These are phyloP conservation scores for Actinostola sp. DNA, from an alignment of 92 coral and sea anemone genomes.

Conservation along the genomic window DNA sequence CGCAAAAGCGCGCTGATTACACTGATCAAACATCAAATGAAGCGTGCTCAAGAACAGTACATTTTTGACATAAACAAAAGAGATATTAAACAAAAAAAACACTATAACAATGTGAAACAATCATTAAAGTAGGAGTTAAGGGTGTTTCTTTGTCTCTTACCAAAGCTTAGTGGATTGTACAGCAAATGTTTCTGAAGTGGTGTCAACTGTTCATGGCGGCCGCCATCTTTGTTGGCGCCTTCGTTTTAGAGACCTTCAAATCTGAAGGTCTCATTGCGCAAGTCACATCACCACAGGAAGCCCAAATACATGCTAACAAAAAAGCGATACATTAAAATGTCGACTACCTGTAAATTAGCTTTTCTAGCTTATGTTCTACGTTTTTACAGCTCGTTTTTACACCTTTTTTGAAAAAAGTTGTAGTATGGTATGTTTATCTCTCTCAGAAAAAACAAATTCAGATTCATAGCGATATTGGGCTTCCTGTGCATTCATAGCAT, in stretches of 20 bases:
- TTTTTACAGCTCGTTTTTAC: no score
- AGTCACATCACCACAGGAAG: conserved; percentile 9
- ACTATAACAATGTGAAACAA: background rate
- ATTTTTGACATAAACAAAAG: background rate
- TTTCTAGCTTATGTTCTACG: no score
- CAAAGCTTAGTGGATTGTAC: background rate
- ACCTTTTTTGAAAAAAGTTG: no score
- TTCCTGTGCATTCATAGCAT: background rate
- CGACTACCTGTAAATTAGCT: no score
- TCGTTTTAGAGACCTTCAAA: conserved; percentile 50
- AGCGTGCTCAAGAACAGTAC: no score
- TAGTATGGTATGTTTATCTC: no score
- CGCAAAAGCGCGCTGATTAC: no score
- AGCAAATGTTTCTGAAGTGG: background rate
- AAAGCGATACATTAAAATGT: background rate
- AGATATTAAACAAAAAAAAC: background rate
- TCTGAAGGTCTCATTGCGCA: conserved; percentile 49
- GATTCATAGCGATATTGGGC: no score
- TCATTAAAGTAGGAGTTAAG: background rate
- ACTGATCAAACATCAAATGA: no score
- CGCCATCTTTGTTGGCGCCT: conserved; percentile 67
- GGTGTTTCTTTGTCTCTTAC: background rate
- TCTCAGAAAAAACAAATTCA: no score
- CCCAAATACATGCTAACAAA: background rate
- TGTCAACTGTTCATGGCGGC: background rate